phyloP scores from a whole-genome alignment of 92 coral and sea anemone species.

The Phymanthus crucifer region DNA sequence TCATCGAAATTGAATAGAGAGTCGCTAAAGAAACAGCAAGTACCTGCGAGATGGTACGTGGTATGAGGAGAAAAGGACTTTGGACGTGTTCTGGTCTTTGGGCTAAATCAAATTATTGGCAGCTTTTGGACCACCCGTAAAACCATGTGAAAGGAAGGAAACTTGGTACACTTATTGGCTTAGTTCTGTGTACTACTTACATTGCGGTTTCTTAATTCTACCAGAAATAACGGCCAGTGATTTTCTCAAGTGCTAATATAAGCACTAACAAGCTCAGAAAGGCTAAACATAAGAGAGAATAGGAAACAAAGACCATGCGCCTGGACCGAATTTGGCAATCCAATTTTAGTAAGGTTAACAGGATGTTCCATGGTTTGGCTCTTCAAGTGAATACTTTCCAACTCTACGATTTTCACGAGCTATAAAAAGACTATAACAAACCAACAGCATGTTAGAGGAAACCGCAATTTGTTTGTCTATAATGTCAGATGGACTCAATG shows the following conservation, averaged over 20 bases:
- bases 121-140: slow-evolving; percentile 36
- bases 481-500: slow-evolving; percentile 1
- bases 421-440: slow-evolving; percentile 9
- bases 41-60: neutral
- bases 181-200: slow-evolving; percentile 10
- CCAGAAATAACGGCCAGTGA: neutral
- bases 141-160: slow-evolving; percentile 27
- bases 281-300: neutral
- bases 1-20: slow-evolving; percentile 1
- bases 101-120: slow-evolving; percentile 9
- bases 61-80: neutral
- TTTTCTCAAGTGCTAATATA: slow-evolving; percentile 8
- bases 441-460: slow-evolving; percentile 19
- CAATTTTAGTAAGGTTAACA: neutral
- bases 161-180: slow-evolving; percentile 28
- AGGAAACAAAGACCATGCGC: neutral
- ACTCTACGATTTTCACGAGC: neutral
- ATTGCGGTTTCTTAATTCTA: neutral
- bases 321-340: neutral
- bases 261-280: neutral
- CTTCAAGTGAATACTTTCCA: neutral
- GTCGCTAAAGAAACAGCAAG: neutral
- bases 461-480: slow-evolving; percentile 19
- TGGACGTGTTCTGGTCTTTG: neutral
- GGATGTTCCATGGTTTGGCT: slow-evolving; percentile 2